Base-by-base conservation (phyloP, 2,113 vertebrate genomes). In the Turdus rufiventris region DNA sequence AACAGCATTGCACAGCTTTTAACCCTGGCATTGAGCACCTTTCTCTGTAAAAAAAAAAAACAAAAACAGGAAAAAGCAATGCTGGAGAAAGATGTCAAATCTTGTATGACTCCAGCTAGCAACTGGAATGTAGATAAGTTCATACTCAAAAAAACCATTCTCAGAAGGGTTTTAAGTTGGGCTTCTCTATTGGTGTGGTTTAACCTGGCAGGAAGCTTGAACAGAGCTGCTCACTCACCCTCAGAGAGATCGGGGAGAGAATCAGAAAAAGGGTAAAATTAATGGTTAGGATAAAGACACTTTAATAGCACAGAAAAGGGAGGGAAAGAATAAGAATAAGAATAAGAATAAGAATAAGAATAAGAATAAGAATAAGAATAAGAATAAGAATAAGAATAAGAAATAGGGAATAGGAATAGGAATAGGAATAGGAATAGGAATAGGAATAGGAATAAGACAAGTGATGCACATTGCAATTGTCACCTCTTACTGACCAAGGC, bases 401-500 rank as follows among this genome's bases (percentile, higher is more conserved):
- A 38, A 38, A 51, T 16, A 33, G 23, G 42, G 10, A 36, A 36
- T 24, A 34, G 23, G 21, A 58, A 34, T 15, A 26, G 28, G 25
- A 38, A 50, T 16, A 36, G 34, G 24, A 36, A 50, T 20, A 40
- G 40, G 19, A 40, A 31, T 14, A 43, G 26, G 16, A 56, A 42
- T 10, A 42, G 25, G 24, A 48, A 67, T 7, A 34, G 20, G n/a
- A 36, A 50, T 6, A 50, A 21, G 50, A 10, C 1, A 10, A 53
- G 25, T 34, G 21, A 23, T 33, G 25, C 2, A 31, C 60, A 60
- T 20, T 54, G 54, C 25, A 73, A 10, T 16, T 60, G 29, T 38
- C 34, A 54, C 12, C 10, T 36, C 10, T 50, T 33, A 33, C 14
- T 51, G 20, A 61, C 20, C 0, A 0, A 73, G 34, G 26, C 10